phyloP scores from a whole-genome alignment of 2,888 invertebrate species.

The Napeogenes inachia region DNA sequence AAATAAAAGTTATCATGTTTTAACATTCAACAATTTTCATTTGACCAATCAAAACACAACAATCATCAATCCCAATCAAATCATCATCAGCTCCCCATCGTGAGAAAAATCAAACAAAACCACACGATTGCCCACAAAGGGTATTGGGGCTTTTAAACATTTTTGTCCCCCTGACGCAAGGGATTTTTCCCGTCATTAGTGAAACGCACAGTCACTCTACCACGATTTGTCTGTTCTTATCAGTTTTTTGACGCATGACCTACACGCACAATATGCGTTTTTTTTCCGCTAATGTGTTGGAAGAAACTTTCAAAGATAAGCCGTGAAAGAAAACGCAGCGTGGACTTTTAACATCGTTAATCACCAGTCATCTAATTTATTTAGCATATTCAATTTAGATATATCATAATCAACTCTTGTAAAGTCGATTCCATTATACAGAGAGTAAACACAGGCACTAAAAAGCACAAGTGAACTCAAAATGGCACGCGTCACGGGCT shows the following conservation, averaged over 20 bases:
- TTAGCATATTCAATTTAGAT: conserved; percentile 4
- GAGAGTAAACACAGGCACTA: conserved; percentile 72
- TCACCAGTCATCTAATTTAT: conserved; percentile 6
- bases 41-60: conserved; percentile 33
- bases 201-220: conserved; percentile 60
- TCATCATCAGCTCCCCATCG: conserved; percentile 55
- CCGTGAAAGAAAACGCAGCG: conserved; percentile 57
- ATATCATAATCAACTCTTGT: conserved; percentile 4
- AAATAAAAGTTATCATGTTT: no score
- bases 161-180: conserved; percentile 56
- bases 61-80: conserved; percentile 75
- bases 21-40: neutral
- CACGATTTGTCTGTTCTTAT: conserved; percentile 76
- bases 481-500: conserved; percentile 70
- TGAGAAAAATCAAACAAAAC: conserved; percentile 71
- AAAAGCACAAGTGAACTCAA: conserved; percentile 70
- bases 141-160: conserved; percentile 53
- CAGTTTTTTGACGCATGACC: conserved; percentile 56
- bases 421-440: conserved; percentile 53
- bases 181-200: conserved; percentile 72
- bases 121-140: conserved; percentile 57
- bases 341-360: conserved; percentile 44
- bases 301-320: conserved; percentile 66
- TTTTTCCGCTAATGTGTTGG: conserved; percentile 68
- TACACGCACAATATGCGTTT: conserved; percentile 72